These are phyloP conservation scores for Brachionus paranguensis DNA, from an alignment of 1,140 invertebrate species.

Conservation along the genomic window DNA sequence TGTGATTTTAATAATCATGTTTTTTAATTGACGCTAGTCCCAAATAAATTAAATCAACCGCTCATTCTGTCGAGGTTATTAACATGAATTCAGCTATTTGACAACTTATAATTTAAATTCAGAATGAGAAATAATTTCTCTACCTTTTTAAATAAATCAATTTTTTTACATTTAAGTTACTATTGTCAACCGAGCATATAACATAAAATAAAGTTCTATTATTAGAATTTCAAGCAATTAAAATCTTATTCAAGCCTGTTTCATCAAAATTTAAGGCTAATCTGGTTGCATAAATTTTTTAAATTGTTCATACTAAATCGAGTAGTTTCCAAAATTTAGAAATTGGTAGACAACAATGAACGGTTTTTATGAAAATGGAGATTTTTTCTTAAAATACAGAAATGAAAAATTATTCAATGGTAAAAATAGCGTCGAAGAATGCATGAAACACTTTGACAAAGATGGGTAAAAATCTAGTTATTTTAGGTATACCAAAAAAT, in stretches of 20 bases:
- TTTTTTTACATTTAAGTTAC: slow-evolving; percentile 2
- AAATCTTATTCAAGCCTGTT: not conserved
- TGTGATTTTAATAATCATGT: not conserved
- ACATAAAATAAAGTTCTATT: not conserved
- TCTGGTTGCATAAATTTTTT: not conserved
- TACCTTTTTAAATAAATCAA: slow-evolving; percentile 21
- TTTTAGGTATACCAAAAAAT: not conserved
- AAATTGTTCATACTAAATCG: not conserved
- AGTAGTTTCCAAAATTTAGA: not conserved
- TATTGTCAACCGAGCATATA: slow-evolving; percentile 18
- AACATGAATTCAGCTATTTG: not conserved
- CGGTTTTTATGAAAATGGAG: not conserved
- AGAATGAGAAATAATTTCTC: not conserved
- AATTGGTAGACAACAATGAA: not conserved
- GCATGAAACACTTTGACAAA: slow-evolving; percentile 21
- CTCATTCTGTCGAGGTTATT: not conserved
- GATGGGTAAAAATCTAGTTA: not conserved
- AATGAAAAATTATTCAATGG: slow-evolving; percentile 16
- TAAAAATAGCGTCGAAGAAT: slow-evolving; percentile 26
- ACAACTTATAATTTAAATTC: not conserved
- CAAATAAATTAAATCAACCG: not conserved
- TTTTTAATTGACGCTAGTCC: not conserved
- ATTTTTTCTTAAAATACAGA: slow-evolving; percentile 34
- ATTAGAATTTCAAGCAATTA: not conserved
- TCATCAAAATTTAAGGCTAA: not conserved